A percentile compares a stretch with the other conserved stretches of the same genome.
phyloP scores from a whole-genome alignment of 2,797 vertebrate genomes.

The Phoxinus dragarum region DNA sequence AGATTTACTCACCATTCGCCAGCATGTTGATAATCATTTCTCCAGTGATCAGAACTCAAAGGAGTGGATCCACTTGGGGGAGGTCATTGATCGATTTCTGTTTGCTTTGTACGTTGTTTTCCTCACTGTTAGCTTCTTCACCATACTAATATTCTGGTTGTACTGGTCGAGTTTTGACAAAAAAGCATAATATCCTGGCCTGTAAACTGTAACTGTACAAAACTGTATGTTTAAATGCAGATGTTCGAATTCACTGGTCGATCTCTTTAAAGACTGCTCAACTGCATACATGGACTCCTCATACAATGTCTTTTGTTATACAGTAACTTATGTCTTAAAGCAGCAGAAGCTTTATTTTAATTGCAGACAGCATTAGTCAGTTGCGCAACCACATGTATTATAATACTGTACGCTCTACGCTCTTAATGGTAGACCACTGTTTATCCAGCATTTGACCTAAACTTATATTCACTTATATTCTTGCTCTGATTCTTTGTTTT shows the following conservation, averaged over 20 bases:
- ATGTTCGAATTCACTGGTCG: not conserved
- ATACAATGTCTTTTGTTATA: not conserved
- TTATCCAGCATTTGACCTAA: not conserved
- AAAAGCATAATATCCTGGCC: not conserved
- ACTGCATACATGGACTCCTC: not conserved
- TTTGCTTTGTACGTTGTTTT: conserved; percentile 34
- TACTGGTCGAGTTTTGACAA: conserved; percentile 33
- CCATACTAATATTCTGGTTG: conserved; percentile 36
- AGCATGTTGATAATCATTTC: conserved; percentile 16
- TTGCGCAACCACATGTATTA: no score
- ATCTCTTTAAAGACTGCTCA: not conserved
- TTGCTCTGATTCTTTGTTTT: not conserved
- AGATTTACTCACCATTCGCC: conserved; percentile 15
- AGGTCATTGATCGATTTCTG: conserved; percentile 41
- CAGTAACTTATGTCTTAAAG: not conserved
- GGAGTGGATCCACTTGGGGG: conserved; percentile 30
- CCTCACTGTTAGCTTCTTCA: conserved; percentile 29
- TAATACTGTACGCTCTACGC: no score
- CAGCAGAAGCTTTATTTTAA: not conserved
- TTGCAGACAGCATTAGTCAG: not conserved
- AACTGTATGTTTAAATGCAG: not conserved
- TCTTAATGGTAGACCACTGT: no score
- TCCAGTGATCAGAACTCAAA: conserved; percentile 4
- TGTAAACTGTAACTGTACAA: not conserved
- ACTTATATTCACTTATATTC: no score